Conservation (phyloP, 2,797 vertebrate species). For the Lophius americanus region DNA sequence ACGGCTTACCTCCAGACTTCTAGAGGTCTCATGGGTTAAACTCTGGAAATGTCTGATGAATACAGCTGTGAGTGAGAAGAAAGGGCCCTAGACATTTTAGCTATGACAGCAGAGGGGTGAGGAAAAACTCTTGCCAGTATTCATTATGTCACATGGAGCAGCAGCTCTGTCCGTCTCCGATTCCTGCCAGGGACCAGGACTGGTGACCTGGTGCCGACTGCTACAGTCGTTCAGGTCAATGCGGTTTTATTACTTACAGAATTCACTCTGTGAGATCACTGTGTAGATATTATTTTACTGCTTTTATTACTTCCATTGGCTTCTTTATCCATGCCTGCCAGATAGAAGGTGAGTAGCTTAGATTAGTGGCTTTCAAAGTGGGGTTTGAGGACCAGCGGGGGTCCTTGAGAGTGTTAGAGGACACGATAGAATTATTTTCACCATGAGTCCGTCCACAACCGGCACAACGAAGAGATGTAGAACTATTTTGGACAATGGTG, state of each 20-base stretch:
- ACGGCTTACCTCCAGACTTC: conserved; percentile 13
- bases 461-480: too few relatives aligned
- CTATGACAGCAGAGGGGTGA: conserved; percentile 43
- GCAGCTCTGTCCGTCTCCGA: conserved; percentile 38
- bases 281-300: background rate
- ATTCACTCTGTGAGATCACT: background rate
- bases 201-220: background rate
- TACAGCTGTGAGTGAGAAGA: background rate
- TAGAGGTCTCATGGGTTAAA: conserved; percentile 18
- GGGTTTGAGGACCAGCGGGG: too few relatives aligned
- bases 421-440: too few relatives aligned
- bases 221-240: conserved; percentile 10
- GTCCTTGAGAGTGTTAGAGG: too few relatives aligned
- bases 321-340: conserved; percentile 2
- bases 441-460: too few relatives aligned
- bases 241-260: conserved; percentile 9
- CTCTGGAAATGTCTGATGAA: conserved; percentile 14
- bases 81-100: conserved; percentile 14
- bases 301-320: conserved; percentile 1
- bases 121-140: conserved; percentile 47
- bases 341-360: background rate
- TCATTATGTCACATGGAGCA: conserved; percentile 52
- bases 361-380: conserved; percentile 7
- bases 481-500: too few relatives aligned
- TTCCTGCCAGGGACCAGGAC: conserved; percentile 35